These are phyloP conservation scores for Amaurobius ferox DNA, from an alignment of 2,888 invertebrate genomes.

Conservation along the genomic window DNA sequence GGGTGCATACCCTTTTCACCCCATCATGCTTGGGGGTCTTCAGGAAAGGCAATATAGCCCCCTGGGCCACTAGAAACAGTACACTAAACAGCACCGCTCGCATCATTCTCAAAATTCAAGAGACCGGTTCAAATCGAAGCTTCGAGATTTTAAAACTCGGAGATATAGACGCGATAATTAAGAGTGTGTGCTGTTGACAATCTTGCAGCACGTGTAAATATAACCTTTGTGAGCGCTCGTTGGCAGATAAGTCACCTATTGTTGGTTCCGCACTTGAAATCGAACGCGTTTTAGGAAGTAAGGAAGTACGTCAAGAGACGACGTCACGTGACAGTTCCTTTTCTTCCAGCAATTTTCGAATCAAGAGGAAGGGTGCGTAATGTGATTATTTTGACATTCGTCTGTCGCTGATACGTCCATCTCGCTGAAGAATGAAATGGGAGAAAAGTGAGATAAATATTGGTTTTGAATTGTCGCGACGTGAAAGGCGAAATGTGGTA, in stretches of 20 bases:
- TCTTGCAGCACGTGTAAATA: no score
- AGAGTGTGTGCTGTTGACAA: no score
- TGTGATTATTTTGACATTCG: constrained; percentile 37
- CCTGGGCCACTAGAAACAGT: neutral
- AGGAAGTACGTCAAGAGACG: constrained; percentile 63
- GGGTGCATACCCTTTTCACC: constrained; percentile 54
- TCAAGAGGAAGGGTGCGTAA: neutral
- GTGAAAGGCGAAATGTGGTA: no score
- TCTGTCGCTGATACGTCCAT: neutral
- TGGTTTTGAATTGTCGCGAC: no score
- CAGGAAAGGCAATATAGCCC: constrained; percentile 54
- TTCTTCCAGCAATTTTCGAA: constrained; percentile 20
- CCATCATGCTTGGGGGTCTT: constrained; percentile 68
- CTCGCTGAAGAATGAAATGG: no score
- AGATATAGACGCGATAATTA: no score
- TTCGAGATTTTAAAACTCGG: neutral
- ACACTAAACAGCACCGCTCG: neutral
- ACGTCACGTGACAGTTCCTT: neutral
- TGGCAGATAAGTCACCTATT: neutral
- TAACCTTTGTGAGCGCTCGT: neutral
- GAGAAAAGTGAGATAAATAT: no score
- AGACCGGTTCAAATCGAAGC: neutral
- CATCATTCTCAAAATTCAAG: neutral
- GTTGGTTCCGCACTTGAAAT: neutral
- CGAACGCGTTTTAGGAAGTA: neutral